phyloP scores from a whole-genome alignment of 2,888 invertebrate species.

The Stratiomys singularior region DNA sequence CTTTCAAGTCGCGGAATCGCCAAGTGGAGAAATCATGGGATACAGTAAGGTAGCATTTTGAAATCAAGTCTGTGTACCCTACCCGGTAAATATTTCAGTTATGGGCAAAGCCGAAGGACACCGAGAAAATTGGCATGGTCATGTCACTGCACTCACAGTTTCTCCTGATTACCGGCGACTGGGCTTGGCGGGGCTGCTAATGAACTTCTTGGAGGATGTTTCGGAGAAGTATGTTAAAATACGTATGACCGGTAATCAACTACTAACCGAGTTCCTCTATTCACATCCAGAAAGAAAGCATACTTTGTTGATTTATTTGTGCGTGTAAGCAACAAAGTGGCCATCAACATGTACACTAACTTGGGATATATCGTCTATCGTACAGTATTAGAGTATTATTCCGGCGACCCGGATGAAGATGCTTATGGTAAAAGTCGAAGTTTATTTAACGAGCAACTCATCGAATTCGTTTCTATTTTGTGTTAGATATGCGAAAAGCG shows the following conservation, averaged over 20 bases:
- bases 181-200: constrained; percentile 91
- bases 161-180: constrained; percentile 93
- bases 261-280: neutral
- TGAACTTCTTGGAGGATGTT: constrained; percentile 94
- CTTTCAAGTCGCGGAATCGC: constrained; percentile 96
- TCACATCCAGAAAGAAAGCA: constrained; percentile 83
- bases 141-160: constrained; percentile 97
- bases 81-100: constrained; percentile 71
- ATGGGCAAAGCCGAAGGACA: constrained; percentile 99
- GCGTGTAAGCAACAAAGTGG: constrained; percentile 95
- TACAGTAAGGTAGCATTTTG: constrained; percentile 91
- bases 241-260: too few species aligned
- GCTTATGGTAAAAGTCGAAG: constrained; percentile 82
- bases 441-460: constrained; percentile 2
- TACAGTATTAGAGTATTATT: constrained; percentile 97
- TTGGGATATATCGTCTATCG: constrained; percentile 97
- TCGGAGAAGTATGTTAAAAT: constrained; percentile 94
- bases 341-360: constrained; percentile 96
- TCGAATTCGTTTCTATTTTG: constrained; percentile 58
- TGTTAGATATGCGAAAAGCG: constrained; percentile 99
- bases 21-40: constrained; percentile 97
- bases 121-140: constrained; percentile 98
- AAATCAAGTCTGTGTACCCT: too few species aligned
- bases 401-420: constrained; percentile 97
- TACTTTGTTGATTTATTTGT: constrained; percentile 99